phyloP scores from a whole-genome alignment of 2,888 invertebrate species.

The Rotaria macrura region DNA sequence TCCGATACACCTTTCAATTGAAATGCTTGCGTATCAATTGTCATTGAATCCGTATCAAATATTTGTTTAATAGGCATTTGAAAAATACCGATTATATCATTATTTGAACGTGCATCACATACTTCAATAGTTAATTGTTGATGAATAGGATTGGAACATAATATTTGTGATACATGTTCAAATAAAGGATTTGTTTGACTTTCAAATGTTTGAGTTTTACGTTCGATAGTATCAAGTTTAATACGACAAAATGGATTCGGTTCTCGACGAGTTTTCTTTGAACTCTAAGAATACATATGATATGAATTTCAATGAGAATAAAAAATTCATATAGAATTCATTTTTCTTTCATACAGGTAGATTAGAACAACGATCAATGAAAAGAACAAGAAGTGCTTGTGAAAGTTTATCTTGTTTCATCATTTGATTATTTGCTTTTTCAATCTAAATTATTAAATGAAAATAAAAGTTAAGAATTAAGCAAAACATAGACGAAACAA shows the following conservation, averaged over 20 bases:
- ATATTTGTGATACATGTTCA: not conserved
- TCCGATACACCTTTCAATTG: not conserved
- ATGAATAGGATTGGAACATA: not conserved
- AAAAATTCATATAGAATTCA: not conserved
- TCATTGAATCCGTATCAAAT: not conserved
- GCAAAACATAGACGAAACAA: too few relatives aligned
- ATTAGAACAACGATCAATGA: conserved; percentile 16
- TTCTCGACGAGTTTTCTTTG: conserved; percentile 3
- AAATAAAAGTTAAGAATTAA: not conserved
- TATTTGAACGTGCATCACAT: not conserved
- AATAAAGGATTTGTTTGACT: not conserved
- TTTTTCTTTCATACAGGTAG: not conserved
- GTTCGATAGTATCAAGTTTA: not conserved
- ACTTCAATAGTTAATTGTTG: conserved; percentile 1
- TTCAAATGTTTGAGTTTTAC: not conserved
- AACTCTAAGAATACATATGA: not conserved
- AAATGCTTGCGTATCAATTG: not conserved
- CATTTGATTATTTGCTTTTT: not conserved
- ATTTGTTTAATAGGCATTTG: not conserved
- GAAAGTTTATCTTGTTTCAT: not conserved
- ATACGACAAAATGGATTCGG: conserved; percentile 14
- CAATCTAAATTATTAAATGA: not conserved
- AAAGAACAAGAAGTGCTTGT: not conserved
- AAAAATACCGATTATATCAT: not conserved
- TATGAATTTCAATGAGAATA: not conserved